Conservation (phyloP, 2,888 invertebrate genomes). For the Troides aeacus region DNA sequence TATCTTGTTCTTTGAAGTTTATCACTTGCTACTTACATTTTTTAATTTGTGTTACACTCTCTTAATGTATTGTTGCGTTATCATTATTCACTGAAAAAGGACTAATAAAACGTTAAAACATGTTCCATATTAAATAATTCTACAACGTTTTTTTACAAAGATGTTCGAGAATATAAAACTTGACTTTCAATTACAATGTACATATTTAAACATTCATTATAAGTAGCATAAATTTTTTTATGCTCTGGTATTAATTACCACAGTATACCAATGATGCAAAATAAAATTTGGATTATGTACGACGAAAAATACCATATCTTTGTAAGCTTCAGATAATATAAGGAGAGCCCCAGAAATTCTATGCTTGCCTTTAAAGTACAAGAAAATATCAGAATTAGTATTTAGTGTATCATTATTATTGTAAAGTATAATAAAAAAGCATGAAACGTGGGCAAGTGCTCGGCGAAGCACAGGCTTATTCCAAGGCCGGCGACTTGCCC, state of each 20-base stretch:
- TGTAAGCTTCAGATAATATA: background rate
- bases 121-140: background rate
- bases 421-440: background rate
- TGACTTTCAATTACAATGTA: background rate
- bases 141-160: background rate
- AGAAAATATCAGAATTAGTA: background rate
- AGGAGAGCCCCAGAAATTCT: background rate
- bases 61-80: background rate
- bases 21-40: constrained; percentile 7
- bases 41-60: background rate
- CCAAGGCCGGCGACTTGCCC: constrained; percentile 57
- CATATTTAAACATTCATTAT: background rate
- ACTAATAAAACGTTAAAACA: background rate
- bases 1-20: constrained; percentile 47
- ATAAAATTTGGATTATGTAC: background rate
- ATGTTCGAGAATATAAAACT: background rate
- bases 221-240: too few relatives aligned
- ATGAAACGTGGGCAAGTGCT: constrained; percentile 6
- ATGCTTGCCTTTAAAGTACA: background rate
- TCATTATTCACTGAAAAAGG: background rate
- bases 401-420: background rate
- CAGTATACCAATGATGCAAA: background rate
- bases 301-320: background rate
- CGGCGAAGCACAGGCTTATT: constrained; percentile 2
- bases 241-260: too few relatives aligned